Base-by-base conservation (phyloP, 2,113 vertebrate genomes). In the Phoxinus phoxinus region DNA sequence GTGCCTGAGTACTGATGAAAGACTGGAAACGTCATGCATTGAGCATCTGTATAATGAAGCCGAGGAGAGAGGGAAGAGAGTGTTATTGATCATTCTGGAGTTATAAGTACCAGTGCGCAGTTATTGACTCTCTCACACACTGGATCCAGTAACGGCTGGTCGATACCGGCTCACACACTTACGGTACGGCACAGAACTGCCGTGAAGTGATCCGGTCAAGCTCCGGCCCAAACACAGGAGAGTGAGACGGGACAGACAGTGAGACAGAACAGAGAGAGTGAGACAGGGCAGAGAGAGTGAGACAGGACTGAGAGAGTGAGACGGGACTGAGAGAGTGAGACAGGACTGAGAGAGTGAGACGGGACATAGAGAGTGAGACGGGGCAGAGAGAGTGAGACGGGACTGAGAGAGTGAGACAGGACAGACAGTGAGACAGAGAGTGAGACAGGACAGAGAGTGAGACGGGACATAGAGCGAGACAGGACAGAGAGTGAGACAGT, bases 11-110 rank as follows among this genome's bases (percentile, higher is more conserved):
- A 56, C 51, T 56, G 51, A 56, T 21, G 51, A 19, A 53, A 53
- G 17, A 2, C 53, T 17, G 19, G 51, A 56, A 21, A 19, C 51
- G 11, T 27, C 25, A 25, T 56, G 8, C 27, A 23, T 23, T 2
- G 48, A 32, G 15, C 89, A 76, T 89, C 88, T 92, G 86, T 86
- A 32, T 69, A 69, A 77, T 37, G 58, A 3, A 35, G 63, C 32
- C 25, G 23, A 46, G 90, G 13, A 51, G 53, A 75, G 65, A 84
- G 73, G 83, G 76, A 81, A 73, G 84, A 94, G 84, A 89, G 84
- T 73, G 90, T 85, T 95, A 96, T 95, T 94, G 95, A 96, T 95
- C 93, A 95, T 93, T 90, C 94, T 94, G 94, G 94, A 96, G 94
- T 95, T 92, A 91, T 91, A 93, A 95, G 92, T 94, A 95, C 94